Percentiles rank a stretch among this genome's conserved stretches.
phyloP scores from a whole-genome alignment of 2,888 invertebrate genomes.

The Diachrysia chrysitis region DNA sequence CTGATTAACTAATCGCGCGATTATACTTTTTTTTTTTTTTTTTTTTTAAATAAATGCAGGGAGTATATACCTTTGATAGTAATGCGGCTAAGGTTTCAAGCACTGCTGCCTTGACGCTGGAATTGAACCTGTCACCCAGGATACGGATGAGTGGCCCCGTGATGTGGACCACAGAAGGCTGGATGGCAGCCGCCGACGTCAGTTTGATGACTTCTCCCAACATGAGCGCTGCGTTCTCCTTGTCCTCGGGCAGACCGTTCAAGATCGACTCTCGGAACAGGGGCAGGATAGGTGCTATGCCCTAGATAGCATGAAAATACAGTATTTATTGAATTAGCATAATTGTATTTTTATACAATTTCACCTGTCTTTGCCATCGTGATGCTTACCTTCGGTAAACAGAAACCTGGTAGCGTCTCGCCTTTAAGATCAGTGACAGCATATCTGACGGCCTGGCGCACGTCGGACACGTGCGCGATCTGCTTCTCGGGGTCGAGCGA shows the following conservation, averaged over 20 bases:
- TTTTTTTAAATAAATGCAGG: no score
- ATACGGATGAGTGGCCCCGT: slow-evolving; percentile 99
- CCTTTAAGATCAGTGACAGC: slow-evolving; percentile 95
- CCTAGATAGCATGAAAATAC: slow-evolving; percentile 81
- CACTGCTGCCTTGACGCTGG: slow-evolving; percentile 98
- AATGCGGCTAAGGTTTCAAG: slow-evolving; percentile 97
- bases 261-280: slow-evolving; percentile 99
- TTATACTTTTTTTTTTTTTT: no score
- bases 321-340: no score
- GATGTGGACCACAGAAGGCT: slow-evolving; percentile 98
- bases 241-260: slow-evolving; percentile 98
- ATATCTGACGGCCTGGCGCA: slow-evolving; percentile 97
- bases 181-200: slow-evolving; percentile 96
- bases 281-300: slow-evolving; percentile 97
- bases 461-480: slow-evolving; percentile 95
- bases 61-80: slow-evolving; percentile 93
- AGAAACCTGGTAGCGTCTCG: slow-evolving; percentile 96
- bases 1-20: no score
- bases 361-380: neutral
- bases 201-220: slow-evolving; percentile 94
- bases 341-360: neutral
- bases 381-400: slow-evolving; percentile 94
- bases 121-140: slow-evolving; percentile 97
- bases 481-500: slow-evolving; percentile 95
- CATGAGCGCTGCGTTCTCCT: slow-evolving; percentile 98